Base-by-base conservation (phyloP, 2,797 vertebrate species). In the Echiichthys vipera region DNA sequence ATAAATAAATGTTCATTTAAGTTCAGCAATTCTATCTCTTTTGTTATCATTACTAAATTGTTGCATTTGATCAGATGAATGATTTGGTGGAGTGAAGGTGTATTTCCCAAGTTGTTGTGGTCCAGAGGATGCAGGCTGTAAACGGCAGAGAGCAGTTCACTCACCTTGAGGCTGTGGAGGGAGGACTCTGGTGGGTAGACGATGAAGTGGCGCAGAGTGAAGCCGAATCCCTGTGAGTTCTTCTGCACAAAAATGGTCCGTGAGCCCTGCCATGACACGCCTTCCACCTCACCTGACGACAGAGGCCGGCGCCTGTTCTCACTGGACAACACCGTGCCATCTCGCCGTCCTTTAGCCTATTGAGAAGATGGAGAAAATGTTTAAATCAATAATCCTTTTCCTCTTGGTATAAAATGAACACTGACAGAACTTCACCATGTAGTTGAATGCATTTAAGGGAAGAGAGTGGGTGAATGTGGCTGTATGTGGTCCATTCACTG, bases 161-260 rank as follows among this genome's bases (percentile, higher is more conserved):
- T 74, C 67, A 98, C 98, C 96, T 97, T 97, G 71, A 94, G 46
- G 67, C 81, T 81, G 83, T 95, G 95, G 59, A 96, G 86, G 0
- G 95, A 93, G 0, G 97, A 97, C 84, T 97, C 97, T 0, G 98
- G 97, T 0, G 98, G 98, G 90, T 98, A 99, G 59, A 99, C 96
- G 20, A 99, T 98, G 92, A 99, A 99, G 88, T 99, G 98, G 0
- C 97, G 96, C 32, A 99, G 91, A 36, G 97, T 99, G 93, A 99
- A 99, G 67, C 98, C 98, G 0, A 98, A 99, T 14, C 97, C 97
- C 88, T 97, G 96, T 0, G 90, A 88, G 84, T 93, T 97, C 88
- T 98, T 99, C 71, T 78, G 95, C 68, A 99, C 95, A 63, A 95
- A 90, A 85, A 99, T 82, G 0, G 96, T 96, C 63, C 87, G 91